Percentiles rank a stretch among this genome's conserved stretches.
phyloP scores from a whole-genome alignment of 2,113 vertebrate species.

The Enhydra lutris region DNA sequence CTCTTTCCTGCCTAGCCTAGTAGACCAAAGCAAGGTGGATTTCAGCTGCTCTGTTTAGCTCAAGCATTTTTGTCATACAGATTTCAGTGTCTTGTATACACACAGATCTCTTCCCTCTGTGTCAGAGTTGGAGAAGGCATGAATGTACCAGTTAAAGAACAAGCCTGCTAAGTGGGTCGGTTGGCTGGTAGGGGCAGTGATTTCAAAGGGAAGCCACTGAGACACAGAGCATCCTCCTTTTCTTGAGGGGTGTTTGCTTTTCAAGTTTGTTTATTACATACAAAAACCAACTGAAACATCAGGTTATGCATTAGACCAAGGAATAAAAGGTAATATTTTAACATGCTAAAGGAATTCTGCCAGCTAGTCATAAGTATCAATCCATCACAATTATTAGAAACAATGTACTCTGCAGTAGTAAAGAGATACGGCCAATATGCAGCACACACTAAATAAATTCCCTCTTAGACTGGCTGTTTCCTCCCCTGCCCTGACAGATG shows the following conservation, averaged over 20 bases:
- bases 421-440: constrained; percentile 61
- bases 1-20: not conserved
- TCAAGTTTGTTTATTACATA: constrained; percentile 65
- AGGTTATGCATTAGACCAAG: constrained; percentile 53
- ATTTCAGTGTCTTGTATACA: not conserved
- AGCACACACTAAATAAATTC: constrained; percentile 57
- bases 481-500: not conserved
- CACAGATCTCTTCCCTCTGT: not conserved
- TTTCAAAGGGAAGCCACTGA: not conserved
- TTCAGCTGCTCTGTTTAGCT: not conserved
- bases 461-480: not conserved
- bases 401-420: constrained; percentile 19
- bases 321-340: constrained; percentile 66
- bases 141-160: not conserved
- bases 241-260: constrained; percentile 53
- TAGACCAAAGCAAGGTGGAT: not conserved
- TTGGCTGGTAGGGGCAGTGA: not conserved
- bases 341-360: constrained; percentile 60
- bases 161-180: not conserved
- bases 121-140: not conserved
- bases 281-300: constrained; percentile 23
- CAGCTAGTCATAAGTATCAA: constrained; percentile 62
- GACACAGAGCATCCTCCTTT: constrained; percentile 6
- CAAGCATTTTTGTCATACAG: not conserved
- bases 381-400: constrained; percentile 71